phyloP scores from a whole-genome alignment of 2,797 vertebrate species.

The Eulemur coronatus region DNA sequence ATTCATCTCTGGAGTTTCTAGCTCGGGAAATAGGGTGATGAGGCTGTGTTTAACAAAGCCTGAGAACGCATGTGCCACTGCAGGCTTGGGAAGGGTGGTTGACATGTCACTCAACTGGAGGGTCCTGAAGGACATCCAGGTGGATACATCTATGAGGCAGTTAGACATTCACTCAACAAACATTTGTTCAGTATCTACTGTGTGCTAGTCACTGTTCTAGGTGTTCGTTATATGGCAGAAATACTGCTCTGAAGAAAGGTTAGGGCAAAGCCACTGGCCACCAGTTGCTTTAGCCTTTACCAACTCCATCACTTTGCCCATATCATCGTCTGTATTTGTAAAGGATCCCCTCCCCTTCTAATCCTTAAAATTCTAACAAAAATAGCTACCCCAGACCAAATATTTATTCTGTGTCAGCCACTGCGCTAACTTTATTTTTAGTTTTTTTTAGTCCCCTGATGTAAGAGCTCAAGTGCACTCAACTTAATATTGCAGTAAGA shows the following conservation, averaged over 20 bases:
- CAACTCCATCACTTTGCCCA: rapidly evolving
- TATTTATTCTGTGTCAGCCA: neutral
- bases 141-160: neutral
- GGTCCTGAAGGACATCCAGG: neutral
- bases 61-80: neutral
- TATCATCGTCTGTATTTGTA: neutral
- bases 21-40: neutral
- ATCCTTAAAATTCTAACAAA: neutral
- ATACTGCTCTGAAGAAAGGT: neutral
- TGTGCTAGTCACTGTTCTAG: neutral
- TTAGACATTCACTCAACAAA: neutral
- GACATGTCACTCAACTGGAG: neutral
- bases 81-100: neutral
- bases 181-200: neutral
- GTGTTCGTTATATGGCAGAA: neutral
- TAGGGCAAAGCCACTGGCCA: neutral
- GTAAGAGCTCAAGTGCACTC: neutral
- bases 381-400: neutral
- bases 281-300: neutral
- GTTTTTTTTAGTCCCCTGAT: neutral
- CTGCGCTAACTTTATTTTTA: neutral
- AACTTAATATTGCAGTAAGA: too few relatives aligned
- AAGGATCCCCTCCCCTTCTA: neutral
- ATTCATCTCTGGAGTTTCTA: neutral
- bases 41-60: neutral